Conservation (phyloP, 2,797 vertebrate genomes). For the Falco peregrinus region DNA sequence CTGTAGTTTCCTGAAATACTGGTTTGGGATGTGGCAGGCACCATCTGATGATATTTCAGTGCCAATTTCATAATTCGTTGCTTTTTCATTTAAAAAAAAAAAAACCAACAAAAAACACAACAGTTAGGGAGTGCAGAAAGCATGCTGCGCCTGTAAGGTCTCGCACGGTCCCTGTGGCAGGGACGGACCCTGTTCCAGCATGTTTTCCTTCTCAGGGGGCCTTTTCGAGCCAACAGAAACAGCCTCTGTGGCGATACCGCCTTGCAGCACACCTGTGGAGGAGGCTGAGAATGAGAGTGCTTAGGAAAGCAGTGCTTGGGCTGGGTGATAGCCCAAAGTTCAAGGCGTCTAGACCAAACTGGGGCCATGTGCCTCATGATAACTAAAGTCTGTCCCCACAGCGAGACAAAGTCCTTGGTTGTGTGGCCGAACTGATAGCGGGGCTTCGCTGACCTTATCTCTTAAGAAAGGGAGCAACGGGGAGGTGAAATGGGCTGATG, state of each 20-base stretch:
- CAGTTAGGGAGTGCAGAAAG: not conserved
- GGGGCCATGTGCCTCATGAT: not conserved
- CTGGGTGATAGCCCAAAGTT: not conserved
- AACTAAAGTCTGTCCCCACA: not conserved
- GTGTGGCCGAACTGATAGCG: not conserved
- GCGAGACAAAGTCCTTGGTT: not conserved
- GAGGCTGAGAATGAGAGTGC: not conserved
- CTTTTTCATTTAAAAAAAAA: not conserved
- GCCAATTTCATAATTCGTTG: fast-evolving
- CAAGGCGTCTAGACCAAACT: not conserved
- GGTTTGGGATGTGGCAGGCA: not conserved
- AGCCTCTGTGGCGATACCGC: not conserved
- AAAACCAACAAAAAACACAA: too few species aligned
- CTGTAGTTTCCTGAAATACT: not conserved
- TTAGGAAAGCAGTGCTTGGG: not conserved
- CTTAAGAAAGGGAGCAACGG: not conserved
- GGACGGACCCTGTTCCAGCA: not conserved
- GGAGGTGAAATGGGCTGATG: not conserved
- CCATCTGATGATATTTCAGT: not conserved
- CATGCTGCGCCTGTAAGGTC: not conserved
- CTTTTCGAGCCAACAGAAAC: not conserved
- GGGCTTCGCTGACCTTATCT: not conserved
- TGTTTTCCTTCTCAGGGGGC: not conserved
- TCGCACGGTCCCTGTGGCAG: fast-evolving
- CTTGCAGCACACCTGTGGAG: not conserved